Base-by-base conservation (phyloP, 2,797 vertebrate genomes). In the Melanotaenia pygmaea region DNA sequence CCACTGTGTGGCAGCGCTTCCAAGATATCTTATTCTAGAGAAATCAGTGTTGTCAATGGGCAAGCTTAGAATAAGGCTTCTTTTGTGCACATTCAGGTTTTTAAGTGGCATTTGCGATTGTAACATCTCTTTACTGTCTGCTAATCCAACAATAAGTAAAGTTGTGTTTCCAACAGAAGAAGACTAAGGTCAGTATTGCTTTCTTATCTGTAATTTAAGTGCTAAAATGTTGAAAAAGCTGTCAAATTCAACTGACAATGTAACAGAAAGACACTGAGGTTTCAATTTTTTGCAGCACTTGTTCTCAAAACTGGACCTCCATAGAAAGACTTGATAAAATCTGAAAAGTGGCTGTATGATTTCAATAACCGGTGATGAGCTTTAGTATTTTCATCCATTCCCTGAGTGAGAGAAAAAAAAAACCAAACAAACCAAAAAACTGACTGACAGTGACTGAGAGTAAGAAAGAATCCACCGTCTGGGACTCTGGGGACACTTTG, bases 401-500 rank as follows among this genome's bases (percentile, higher is more conserved):
- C 20, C 51, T 57, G 72, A 38, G 37, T 38, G 37, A 38, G 10
- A 28, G 26, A 28, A 2, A 28, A 38, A 13, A 38, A 38, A 38
- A 28, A 28, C 1, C 26, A 28, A 28, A 28, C 26, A 28, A 28
- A 28, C 26, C 30, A 5, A 5, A 38, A 35, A 35, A 7, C n/a
- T n/a, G n/a, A n/a, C n/a, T n/a, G n/a, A 8, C 9, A 8, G 37
- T 38, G 37, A 38, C 3, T 51, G n/a, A 22, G 6, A 59, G 28
- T 65, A 57, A 76, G 47, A 30, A 59, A 26, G n/a, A 28, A 38
- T 45, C 50, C 63, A 59, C 61, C 16, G n/a, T 28, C 16, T 40
- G 59, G n/a, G 32, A 50, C 85, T 80, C 77, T 9, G 56, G 91
- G 89, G 85, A 80, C 74, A 76, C 40, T 82, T 93, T 91, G 89